A percentile compares a stretch with the other conserved stretches of the same genome.
These are phyloP conservation scores for Xiphophorus birchmanni DNA, from an alignment of 2,797 vertebrate species.

Conservation along the genomic window DNA sequence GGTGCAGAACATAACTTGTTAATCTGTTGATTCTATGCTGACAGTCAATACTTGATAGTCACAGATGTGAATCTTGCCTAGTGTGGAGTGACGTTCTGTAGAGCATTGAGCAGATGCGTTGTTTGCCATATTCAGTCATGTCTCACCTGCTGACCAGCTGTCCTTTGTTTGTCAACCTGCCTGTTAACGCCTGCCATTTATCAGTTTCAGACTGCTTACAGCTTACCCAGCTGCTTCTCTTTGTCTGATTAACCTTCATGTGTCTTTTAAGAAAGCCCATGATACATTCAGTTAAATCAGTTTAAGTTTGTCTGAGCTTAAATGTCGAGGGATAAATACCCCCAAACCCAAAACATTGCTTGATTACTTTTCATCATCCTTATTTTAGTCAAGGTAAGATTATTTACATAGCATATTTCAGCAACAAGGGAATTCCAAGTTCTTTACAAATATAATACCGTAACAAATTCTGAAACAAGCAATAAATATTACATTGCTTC, in stretches of 20 bases:
- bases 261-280: background rate
- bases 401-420: too few species aligned
- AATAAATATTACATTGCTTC: too few species aligned
- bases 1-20: background rate
- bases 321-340: background rate
- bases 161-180: background rate
- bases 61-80: background rate
- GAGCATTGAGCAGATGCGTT: background rate
- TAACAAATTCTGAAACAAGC: too few species aligned
- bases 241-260: conserved; percentile 5
- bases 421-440: too few species aligned
- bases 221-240: conserved; percentile 10
- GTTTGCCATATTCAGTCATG: conserved; percentile 6
- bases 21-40: background rate
- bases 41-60: background rate
- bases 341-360: background rate
- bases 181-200: conserved; percentile 43
- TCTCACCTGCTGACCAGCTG: conserved; percentile 22
- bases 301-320: background rate
- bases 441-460: too few species aligned
- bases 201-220: conserved; percentile 20
- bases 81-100: background rate
- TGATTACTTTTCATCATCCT: background rate
- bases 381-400: background rate
- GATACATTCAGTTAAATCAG: background rate